A percentile compares a stretch with the other conserved stretches of the same genome.
phyloP scores from a whole-genome alignment of 92 coral and sea anemone genomes.

The Porites rus region DNA sequence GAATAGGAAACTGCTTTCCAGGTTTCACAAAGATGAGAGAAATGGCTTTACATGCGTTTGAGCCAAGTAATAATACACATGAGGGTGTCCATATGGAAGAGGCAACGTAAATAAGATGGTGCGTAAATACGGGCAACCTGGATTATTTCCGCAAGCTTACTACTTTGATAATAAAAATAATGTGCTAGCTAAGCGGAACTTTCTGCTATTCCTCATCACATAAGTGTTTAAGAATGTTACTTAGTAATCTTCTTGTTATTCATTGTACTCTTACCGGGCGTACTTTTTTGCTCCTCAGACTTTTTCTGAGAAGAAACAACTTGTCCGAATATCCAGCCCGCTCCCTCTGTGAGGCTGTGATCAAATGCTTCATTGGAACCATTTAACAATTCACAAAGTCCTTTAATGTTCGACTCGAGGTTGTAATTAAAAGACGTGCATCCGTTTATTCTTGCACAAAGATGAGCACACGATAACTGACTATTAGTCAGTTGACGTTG shows the following conservation, averaged over 20 bases:
- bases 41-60: no score
- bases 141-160: no score
- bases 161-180: no score
- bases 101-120: no score
- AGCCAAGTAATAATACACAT: no score
- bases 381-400: conserved; percentile 42
- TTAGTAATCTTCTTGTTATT: background rate
- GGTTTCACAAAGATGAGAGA: no score
- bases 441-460: conserved; percentile 53
- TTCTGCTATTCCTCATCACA: no score
- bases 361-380: conserved; percentile 2
- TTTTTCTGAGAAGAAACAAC: conserved; percentile 20
- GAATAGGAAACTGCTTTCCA: no score
- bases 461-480: conserved; percentile 74
- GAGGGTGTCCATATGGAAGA: no score
- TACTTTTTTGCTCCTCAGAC: background rate
- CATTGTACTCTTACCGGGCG: background rate
- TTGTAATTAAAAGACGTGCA: conserved; percentile 77
- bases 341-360: background rate
- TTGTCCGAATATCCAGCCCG: conserved; percentile 62
- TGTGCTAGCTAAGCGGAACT: no score
- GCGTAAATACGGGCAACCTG: no score
- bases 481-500: conserved; percentile 37
- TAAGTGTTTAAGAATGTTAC: no score
- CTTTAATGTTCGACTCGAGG: background rate